Conservation (phyloP, 2,113 vertebrate species). For the Crotalus viridis region DNA sequence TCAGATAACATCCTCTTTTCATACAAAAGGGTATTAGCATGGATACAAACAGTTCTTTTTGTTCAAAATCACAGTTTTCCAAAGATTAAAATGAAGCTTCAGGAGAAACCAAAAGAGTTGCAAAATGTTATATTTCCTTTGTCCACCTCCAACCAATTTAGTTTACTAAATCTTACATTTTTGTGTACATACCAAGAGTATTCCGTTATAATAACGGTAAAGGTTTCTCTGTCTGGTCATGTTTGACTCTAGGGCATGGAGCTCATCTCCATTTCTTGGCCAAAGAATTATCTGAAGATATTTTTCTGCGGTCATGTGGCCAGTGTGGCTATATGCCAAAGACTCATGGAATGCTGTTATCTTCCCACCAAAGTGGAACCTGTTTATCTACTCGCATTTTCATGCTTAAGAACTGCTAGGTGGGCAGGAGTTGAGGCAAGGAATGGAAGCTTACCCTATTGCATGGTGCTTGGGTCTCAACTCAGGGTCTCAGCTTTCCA, state of each 20-base stretch:
- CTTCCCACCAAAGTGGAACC: background rate
- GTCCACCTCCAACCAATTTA: background rate
- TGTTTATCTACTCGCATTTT: background rate
- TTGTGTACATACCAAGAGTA: background rate
- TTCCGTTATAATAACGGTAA: background rate
- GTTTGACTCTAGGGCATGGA: too few species aligned
- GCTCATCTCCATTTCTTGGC: background rate
- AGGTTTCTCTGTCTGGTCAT: background rate
- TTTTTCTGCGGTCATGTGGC: background rate
- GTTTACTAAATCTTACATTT: background rate
- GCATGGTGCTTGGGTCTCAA: too few species aligned
- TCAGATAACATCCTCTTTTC: conserved; percentile 43
- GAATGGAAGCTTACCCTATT: background rate
- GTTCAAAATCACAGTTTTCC: background rate
- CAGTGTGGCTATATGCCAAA: background rate
- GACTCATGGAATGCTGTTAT: background rate
- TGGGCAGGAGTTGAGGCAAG: background rate
- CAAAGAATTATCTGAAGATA: background rate
- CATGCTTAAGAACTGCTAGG: background rate
- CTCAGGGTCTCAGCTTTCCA: background rate
- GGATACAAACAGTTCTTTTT: conserved; percentile 12
- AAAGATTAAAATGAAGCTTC: background rate
- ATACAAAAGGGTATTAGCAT: conserved; percentile 29
- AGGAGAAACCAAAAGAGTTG: background rate
- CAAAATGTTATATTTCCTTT: background rate